Percentiles rank a stretch among this genome's conserved stretches.
Evolutionary conservation across 1,140 invertebrate species (phyloP).

Genomic region (Parasteatoda tepidariorum): DNA sequence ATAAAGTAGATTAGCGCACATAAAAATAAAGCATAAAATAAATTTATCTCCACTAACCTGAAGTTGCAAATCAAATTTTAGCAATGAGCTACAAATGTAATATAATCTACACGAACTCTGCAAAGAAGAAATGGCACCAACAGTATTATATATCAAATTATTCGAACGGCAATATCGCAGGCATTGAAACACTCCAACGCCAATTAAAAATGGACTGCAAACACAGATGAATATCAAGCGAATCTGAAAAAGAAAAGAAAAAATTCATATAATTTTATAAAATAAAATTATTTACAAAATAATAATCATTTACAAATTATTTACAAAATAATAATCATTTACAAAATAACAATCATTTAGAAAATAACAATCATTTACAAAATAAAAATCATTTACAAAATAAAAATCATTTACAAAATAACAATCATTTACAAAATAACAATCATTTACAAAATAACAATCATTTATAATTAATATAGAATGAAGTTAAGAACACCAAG

Average conservation of each 20-base stretch:
- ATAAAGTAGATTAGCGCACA: too few species aligned
- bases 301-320: not conserved
- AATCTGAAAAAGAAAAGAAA: conserved; percentile 21
- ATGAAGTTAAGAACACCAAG: too few species aligned
- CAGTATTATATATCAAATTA: conserved; percentile 55
- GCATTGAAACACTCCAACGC: conserved; percentile 33
- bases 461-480: too few species aligned
- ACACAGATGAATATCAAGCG: conserved; percentile 29
- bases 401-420: not conserved
- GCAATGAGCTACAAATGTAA: conserved; percentile 46
- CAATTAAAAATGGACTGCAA: conserved; percentile 36
- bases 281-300: too few species aligned
- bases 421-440: too few species aligned
- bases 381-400: not conserved
- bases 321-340: not conserved
- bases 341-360: not conserved
- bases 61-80: conserved; percentile 60
- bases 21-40: not conserved
- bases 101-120: conserved; percentile 35
- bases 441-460: too few species aligned
- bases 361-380: not conserved
- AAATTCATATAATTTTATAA: not conserved
- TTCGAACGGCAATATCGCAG: conserved; percentile 31
- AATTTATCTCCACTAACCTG: conserved; percentile 23
- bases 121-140: conserved; percentile 28